Evolutionary conservation across 1,140 invertebrate species (phyloP), one percentile per base, ranked within the genome.

Genomic region (Euglossa dilemma): DNA sequence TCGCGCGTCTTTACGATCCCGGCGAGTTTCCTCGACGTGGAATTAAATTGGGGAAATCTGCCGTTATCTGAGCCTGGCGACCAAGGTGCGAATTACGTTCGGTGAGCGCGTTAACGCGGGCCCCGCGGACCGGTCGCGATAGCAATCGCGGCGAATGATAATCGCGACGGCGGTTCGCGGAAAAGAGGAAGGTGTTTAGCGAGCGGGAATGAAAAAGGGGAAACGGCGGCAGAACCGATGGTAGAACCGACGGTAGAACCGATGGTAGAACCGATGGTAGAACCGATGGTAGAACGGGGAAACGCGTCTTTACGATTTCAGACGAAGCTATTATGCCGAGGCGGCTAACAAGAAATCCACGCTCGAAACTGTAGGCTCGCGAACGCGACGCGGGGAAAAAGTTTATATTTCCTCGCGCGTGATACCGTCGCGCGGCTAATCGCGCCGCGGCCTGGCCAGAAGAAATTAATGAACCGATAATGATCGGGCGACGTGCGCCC

Each of bases 381-480:
- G 67, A 25, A 23, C 20, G 64, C 8, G 71, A 25, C 45, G 43
- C 28, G 64, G 18, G 28, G 64, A 87, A 87, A 70, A 83, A 84
- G 7, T 66, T 79, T 54, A 70, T 43, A 78, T 74, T 76, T 69
- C 80, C 76, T 61, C 64, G 66, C 74, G 52, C 80, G 72, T 52
- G 73, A 77, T 69, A 57, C 43, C 20, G 23, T 36, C 70, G 28
- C 70, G 64, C 47, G 77, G 66, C 75, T 87, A 80, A 87, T 84
- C 82, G 59, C 56, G 85, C 59, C 70, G 25, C 56, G 20, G 50
- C n/a, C 14, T 52, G 50, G 85, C 80, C 81, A 87, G 83, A 87
- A 83, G 85, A 84, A 87, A 87, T 87, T 87, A 87, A 87, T 87
- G 85, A 74, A 77, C 75, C 77, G 73, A 87, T 87, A 87, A 87